phyloP scores from a whole-genome alignment of 2,888 invertebrate species.

The Nymphalis urticae region DNA sequence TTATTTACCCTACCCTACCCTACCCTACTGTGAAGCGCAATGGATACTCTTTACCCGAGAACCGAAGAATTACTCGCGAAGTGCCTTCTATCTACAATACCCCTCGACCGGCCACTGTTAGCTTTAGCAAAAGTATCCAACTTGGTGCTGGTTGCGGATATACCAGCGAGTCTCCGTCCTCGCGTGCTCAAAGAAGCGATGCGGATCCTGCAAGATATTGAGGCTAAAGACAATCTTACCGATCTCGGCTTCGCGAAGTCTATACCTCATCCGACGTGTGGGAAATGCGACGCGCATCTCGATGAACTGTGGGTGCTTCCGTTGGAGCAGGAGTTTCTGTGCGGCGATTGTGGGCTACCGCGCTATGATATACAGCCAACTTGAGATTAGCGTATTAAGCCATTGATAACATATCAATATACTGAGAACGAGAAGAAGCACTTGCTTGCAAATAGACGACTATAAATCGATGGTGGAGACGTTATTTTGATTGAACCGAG shows the following conservation, averaged over 20 bases:
- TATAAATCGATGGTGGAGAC: too few relatives aligned
- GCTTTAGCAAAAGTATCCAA: constrained; percentile 26
- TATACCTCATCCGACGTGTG: constrained; percentile 34
- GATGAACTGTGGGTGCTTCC: constrained; percentile 41
- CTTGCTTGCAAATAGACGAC: too few relatives aligned
- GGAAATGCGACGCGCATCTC: not conserved
- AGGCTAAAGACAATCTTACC: constrained; percentile 27
- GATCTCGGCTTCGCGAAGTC: constrained; percentile 29
- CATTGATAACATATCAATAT: too few relatives aligned
- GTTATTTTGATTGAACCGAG: too few relatives aligned
- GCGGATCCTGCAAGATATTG: constrained; percentile 31
- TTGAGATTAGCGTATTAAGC: not conserved
- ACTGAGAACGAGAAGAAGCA: too few relatives aligned
- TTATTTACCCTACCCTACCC: too few relatives aligned
- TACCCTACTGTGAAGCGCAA: not conserved
- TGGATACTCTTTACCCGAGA: constrained; percentile 34
- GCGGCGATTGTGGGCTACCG: constrained; percentile 35
- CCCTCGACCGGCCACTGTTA: constrained; percentile 24
- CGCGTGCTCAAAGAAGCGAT: constrained; percentile 22
- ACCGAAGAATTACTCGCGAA: constrained; percentile 31
- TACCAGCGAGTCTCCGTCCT: constrained; percentile 23
- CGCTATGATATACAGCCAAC: constrained; percentile 23
- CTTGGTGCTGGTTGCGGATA: constrained; percentile 17
- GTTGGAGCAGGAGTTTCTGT: constrained; percentile 37
- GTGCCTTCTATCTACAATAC: constrained; percentile 21